Base-by-base conservation (phyloP, 2,797 vertebrate species). In the Gobionotothen gibberifrons region DNA sequence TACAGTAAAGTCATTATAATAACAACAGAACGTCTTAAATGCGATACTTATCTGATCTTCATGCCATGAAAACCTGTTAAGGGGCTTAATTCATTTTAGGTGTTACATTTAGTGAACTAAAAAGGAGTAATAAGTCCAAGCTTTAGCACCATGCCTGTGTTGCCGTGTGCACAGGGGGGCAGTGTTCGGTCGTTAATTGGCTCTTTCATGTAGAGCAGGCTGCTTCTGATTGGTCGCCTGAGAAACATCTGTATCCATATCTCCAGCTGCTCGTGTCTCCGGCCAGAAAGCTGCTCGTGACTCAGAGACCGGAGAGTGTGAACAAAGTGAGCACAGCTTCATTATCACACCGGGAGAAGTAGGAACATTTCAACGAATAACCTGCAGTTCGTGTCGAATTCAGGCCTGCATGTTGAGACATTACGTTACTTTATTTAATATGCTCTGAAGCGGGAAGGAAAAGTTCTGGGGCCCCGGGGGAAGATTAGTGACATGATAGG, bases 241-340 rank as follows among this genome's bases (percentile, higher is more conserved):
- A 56, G 74, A 54, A 93, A 93, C 93, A 94, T 93, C 93, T 94
- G 93, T 92, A 90, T 93, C 91, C 82, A 88, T 85, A 87, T 79
- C 85, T 90, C 73, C 83, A 85, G 87, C 13, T 22, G 80, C 62
- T 77, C 43, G 82, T 84, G 84, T 92, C 89, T 92, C 87, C 67
- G 75, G 85, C 88, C 88, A 87, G 90, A 90, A 88, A 91, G 87
- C 84, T 44, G 74, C 78, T 29, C 59, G 56, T 69, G 85, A 65
- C 72, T 83, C 82, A 66, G 79, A 66, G 55, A 46, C 75, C 21
- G 74, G 64, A 56, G 42, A 51, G 26, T 13, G 54, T 64, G 19
- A 65, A 56, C 29, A 15, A 46, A 46, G 47, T 32, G 51, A 22
- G 3, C 7, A 10, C 0, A 11, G 52, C 56, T 43, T 14, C 29